Percentiles rank a stretch among this genome's conserved stretches.
Conservation (phyloP, 2,888 invertebrate genomes). For the Euzophera pinguis region DNA sequence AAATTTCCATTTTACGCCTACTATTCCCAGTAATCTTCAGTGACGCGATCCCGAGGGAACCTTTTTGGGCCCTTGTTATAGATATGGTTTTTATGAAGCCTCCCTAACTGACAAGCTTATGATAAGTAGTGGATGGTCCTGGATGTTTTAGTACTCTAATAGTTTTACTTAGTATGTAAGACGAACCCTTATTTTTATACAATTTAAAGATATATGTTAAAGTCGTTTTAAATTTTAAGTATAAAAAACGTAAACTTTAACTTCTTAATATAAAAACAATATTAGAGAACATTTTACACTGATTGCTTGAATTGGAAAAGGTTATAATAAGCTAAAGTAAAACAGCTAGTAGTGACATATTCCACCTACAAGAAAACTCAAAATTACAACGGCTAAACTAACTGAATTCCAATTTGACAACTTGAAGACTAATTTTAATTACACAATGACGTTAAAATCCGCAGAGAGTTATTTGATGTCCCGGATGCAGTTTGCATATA, state of each 20-base stretch:
- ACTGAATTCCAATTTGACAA: background rate
- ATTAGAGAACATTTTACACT: no score
- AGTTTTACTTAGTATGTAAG: background rate
- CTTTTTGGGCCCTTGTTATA: conserved; percentile 17
- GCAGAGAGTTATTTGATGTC: background rate
- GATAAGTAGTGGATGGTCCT: conserved; percentile 15
- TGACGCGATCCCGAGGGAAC: conserved; percentile 30
- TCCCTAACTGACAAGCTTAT: conserved; percentile 14
- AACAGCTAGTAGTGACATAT: no score
- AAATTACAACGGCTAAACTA: background rate
- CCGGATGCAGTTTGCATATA: no score
- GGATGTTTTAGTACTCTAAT: background rate
- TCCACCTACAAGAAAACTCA: no score
- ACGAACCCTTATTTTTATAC: background rate
- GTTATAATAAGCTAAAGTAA: no score
- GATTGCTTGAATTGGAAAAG: no score
- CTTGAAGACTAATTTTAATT: background rate
- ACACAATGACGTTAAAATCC: background rate
- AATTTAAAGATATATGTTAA: no score
- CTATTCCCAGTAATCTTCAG: conserved; percentile 32
- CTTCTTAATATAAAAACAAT: no score
- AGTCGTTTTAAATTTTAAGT: no score
- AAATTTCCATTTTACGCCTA: conserved; percentile 42
- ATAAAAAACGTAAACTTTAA: no score
- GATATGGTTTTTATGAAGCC: conserved; percentile 17